Conservation (phyloP, 2,888 invertebrate species). For the Polymixis flavicincta region DNA sequence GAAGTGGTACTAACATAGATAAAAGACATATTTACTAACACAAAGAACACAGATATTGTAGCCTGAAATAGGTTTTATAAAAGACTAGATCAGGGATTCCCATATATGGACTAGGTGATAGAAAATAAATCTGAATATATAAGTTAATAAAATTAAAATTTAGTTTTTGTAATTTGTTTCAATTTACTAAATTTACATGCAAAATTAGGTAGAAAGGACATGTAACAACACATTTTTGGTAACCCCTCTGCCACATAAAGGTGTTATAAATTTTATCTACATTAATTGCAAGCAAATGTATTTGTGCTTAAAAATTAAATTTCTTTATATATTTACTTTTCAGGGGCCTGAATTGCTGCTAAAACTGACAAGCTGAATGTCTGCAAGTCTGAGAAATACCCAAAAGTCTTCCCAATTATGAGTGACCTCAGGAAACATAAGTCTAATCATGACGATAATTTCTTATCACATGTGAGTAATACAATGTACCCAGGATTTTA, state of each 20-base stretch:
- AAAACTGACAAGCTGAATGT: constrained; percentile 35
- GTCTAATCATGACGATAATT: constrained; percentile 30
- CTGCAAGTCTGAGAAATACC: constrained; percentile 43
- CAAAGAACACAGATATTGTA: no score
- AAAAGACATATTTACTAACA: background rate
- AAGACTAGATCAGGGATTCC: background rate
- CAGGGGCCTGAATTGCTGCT: constrained; percentile 38
- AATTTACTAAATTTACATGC: no score
- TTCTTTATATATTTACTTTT: constrained; percentile 24
- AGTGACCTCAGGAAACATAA: constrained; percentile 23
- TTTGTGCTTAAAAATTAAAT: background rate
- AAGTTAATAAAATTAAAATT: no score
- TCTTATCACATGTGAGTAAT: constrained; percentile 33
- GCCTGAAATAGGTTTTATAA: no score
- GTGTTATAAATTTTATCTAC: no score
- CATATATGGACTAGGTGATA: background rate
- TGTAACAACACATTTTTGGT: background rate
- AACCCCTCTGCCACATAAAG: no score
- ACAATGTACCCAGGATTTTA: background rate
- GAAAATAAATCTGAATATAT: background rate
- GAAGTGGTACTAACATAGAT: background rate
- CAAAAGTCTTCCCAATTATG: constrained; percentile 22
- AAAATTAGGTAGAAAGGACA: no score
- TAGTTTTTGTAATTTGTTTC: no score
- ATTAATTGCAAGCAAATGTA: background rate